Conservation (phyloP, 1,140 invertebrate species). For the Ceratina australensis region DNA sequence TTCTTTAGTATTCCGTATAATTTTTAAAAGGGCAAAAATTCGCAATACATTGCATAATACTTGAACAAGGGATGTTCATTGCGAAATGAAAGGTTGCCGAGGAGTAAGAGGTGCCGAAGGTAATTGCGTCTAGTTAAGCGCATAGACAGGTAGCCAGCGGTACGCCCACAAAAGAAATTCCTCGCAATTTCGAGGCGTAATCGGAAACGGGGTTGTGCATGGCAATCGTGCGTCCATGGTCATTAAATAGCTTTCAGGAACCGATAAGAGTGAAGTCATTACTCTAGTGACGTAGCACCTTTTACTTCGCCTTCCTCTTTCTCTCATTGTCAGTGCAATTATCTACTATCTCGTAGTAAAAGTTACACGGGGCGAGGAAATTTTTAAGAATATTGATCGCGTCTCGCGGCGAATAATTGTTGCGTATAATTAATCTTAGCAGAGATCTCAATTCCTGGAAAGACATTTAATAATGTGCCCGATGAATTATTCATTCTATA, state of each 20-base stretch:
- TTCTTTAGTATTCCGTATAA: too few species aligned
- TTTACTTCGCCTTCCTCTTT: not conserved
- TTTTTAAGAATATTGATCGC: not conserved
- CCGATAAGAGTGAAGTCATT: constrained; percentile 32
- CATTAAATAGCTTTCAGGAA: constrained; percentile 27
- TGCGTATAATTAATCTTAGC: not conserved
- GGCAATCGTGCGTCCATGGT: not conserved
- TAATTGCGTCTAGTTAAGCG: not conserved
- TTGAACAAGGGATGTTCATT: not conserved
- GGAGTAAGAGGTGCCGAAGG: not conserved
- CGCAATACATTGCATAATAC: too few species aligned
- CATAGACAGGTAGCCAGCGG: not conserved
- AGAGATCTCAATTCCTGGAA: not conserved
- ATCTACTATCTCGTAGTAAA: too few species aligned
- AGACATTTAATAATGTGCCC: not conserved
- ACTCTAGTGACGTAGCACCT: constrained; percentile 11
- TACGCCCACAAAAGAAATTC: constrained; percentile 7
- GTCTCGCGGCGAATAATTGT: not conserved
- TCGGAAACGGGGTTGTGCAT: constrained; percentile 22
- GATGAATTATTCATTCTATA: constrained; percentile 18
- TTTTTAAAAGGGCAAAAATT: too few species aligned
- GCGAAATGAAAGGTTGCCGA: not conserved
- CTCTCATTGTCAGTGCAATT: too few species aligned
- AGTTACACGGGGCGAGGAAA: not conserved
- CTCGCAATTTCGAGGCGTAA: constrained; percentile 6